phyloP scores from a whole-genome alignment of 2,113 vertebrate species.

The Hipposideros armiger region DNA sequence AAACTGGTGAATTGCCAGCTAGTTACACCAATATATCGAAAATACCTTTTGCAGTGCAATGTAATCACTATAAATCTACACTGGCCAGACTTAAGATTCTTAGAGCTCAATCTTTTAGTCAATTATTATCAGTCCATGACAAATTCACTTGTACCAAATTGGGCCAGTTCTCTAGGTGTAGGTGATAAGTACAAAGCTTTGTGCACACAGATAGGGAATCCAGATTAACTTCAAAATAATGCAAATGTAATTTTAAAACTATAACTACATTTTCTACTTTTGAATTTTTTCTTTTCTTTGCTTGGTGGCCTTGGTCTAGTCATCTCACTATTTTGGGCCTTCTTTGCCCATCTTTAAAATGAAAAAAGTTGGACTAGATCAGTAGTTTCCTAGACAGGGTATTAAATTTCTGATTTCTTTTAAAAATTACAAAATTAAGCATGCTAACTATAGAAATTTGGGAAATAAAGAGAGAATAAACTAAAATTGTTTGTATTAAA shows the following conservation, averaged over 20 bases:
- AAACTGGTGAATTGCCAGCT: not conserved
- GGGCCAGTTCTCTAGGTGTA: conserved; percentile 11
- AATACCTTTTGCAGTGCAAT: not conserved
- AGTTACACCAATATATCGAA: not conserved
- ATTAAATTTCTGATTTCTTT: not conserved
- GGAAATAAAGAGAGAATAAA: conserved; percentile 33
- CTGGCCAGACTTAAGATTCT: not conserved
- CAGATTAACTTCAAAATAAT: conserved; percentile 17
- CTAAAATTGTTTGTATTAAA: not conserved
- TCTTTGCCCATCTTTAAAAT: not conserved
- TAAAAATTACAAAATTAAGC: conserved; percentile 38
- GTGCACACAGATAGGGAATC: not conserved
- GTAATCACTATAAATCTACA: not conserved
- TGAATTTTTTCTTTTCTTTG: not conserved
- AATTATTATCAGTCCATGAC: not conserved
- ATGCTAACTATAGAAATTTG: not conserved
- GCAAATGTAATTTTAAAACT: conserved; percentile 39
- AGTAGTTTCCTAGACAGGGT: not conserved
- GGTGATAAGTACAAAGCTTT: not conserved
- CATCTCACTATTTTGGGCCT: not conserved
- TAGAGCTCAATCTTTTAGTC: not conserved
- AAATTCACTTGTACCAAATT: not conserved
- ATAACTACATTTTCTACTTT: not conserved
- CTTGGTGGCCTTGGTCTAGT: not conserved
- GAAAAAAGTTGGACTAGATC: not conserved